These are phyloP conservation scores for Casuarius casuarius DNA, from an alignment of 2,113 vertebrate species.

Conservation along the genomic window DNA sequence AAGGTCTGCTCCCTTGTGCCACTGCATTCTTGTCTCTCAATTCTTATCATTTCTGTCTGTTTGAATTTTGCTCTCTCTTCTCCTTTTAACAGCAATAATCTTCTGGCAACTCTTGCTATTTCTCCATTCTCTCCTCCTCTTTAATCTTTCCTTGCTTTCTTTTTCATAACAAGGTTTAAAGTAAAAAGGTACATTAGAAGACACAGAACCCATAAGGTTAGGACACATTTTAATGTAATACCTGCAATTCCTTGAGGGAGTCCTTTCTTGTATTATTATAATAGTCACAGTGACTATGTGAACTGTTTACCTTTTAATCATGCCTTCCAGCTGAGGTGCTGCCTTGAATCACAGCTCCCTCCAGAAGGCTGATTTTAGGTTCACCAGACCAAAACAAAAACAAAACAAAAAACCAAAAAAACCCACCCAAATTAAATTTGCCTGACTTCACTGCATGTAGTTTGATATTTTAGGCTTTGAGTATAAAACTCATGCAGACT, in stretches of 20 bases:
- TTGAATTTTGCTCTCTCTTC: neutral
- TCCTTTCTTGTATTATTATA: fast-evolving
- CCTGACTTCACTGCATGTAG: neutral
- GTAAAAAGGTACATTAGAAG: neutral
- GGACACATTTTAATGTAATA: neutral
- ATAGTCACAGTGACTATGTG: neutral
- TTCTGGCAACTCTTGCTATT: neutral
- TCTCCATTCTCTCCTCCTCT: neutral
- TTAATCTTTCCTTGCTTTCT: neutral
- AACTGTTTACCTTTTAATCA: neutral
- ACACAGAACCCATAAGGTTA: neutral
- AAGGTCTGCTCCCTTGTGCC: neutral
- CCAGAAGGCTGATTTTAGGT: neutral
- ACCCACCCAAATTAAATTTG: neutral
- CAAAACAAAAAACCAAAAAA: too few species aligned
- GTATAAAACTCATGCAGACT: neutral
- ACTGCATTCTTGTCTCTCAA: neutral
- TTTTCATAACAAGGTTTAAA: neutral
- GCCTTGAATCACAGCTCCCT: neutral
- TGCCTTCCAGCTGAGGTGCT: neutral
- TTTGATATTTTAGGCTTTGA: neutral
- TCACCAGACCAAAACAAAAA: neutral
- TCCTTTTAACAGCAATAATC: neutral
- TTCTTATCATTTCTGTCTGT: neutral
- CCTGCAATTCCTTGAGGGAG: neutral